Base-by-base conservation (phyloP, 2,113 vertebrate species). In the Rhinichthys klamathensis region DNA sequence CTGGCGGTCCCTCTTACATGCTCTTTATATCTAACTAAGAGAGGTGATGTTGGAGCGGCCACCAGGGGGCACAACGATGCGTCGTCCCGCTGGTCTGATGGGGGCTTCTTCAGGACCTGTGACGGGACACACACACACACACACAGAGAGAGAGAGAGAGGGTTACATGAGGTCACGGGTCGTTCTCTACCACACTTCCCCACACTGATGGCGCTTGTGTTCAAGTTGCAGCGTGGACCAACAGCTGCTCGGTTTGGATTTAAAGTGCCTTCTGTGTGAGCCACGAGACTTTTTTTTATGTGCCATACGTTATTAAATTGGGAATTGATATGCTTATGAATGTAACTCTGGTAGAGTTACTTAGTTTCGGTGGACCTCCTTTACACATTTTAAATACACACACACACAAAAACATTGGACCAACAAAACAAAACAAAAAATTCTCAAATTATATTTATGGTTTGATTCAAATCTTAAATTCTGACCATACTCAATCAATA, bases 1-100 rank as follows among this genome's bases (percentile, higher is more conserved):
- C 78, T 88, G 56, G 80, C 70, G 80, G 77, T 78, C 85, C 38
- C 0, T 86, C 80, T 25, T 44, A 25, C 35, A 41, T 38, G 78
- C 75, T 87, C 49, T 79, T 15, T 9, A 88, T 35, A 16, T 96
- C 94, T 98, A 99, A 90, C 98, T 99, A 86, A 99, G 96, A 86
- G 98, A 98, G 78, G 97, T 99, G 92, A 99, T 99, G 93, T 99
- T 99, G 89, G 98, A 99, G 78, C 98, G 97, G 83, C 98, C 98
- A 90, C 98, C 98, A 0, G 98, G 98, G 77, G 98, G 98, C 1
- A 96, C 96, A 4, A 98, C 96, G 0, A 99, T 97, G 88, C 98
- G 97, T 73, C 98, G 97, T 91, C 97, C 98, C 0, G 96, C 97
- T 0, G 97, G 97, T 91, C 97, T 97, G 85, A 93, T 94, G 27